Evolutionary conservation across 1,140 invertebrate species (phyloP).

Genomic region (Zaprionus capensis): DNA sequence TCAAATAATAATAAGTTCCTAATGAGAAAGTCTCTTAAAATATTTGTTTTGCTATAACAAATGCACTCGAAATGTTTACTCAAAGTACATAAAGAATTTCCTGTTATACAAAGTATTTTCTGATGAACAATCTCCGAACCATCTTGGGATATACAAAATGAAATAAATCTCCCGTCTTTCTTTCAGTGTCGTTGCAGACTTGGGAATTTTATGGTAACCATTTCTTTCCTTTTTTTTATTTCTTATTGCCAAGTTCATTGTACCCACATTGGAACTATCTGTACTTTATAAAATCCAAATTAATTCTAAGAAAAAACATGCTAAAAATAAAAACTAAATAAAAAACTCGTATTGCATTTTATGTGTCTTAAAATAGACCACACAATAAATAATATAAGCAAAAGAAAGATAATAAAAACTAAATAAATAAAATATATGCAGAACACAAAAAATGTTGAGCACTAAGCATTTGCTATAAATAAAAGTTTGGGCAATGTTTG

Average conservation of each 20-base stretch:
- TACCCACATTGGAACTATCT: conserved; percentile 11
- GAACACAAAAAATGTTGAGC: conserved; percentile 42
- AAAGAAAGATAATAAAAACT: conserved; percentile 24
- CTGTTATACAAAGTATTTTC: not conserved
- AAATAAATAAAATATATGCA: conserved; percentile 56
- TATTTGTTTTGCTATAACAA: not conserved
- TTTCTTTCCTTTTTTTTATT: not conserved
- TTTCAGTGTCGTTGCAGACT: not conserved
- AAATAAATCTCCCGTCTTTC: not conserved
- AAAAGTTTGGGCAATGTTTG: conserved; percentile 35
- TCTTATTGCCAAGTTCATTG: conserved; percentile 15
- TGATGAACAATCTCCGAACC: not conserved
- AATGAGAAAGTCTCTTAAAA: conserved; percentile 1
- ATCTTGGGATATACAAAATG: not conserved
- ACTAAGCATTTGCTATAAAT: conserved; percentile 52
- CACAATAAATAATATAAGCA: conserved; percentile 35
- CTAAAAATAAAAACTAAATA: conserved; percentile 13
- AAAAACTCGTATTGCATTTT: conserved; percentile 3
- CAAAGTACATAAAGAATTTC: not conserved
- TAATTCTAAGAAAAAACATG: conserved; percentile 1
- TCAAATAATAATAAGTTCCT: not conserved
- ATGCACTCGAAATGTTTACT: not conserved
- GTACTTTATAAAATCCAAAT: not conserved
- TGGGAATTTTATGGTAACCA: too few relatives aligned
- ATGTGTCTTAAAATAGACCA: conserved; percentile 11